phyloP scores from a whole-genome alignment of 2,113 vertebrate genomes.

The Sterrhoptilus dennistouni region DNA sequence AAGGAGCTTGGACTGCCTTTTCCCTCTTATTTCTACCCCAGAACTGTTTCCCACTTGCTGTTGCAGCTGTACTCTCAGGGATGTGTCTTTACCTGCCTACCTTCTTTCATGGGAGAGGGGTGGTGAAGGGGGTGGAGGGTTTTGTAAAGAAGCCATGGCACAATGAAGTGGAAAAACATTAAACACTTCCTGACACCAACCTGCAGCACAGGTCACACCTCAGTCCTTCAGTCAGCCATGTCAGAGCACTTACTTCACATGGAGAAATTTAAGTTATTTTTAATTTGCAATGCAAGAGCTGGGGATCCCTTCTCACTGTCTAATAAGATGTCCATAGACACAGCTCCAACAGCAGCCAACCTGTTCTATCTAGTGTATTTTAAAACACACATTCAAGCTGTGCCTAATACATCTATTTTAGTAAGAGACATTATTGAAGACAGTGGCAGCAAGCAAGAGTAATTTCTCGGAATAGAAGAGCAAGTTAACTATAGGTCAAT shows the following conservation, averaged over 20 bases:
- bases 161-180: background rate
- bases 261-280: background rate
- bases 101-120: background rate
- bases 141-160: background rate
- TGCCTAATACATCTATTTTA: background rate
- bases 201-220: background rate
- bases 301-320: background rate
- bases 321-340: background rate
- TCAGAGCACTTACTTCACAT: background rate
- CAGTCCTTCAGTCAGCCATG: background rate
- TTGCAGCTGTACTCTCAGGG: background rate
- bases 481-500: slow-evolving; percentile 31
- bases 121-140: background rate
- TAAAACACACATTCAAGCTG: background rate
- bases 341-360: background rate
- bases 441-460: background rate
- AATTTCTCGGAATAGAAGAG: background rate
- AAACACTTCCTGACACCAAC: background rate
- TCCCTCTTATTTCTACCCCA: background rate
- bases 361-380: background rate
- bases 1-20: background rate
- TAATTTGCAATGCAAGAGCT: background rate
- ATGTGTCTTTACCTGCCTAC: background rate
- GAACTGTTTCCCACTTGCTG: background rate
- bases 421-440: background rate